These are phyloP conservation scores for Drosophila setosimentum DNA, from an alignment of 2,888 invertebrate species.

Conservation along the genomic window DNA sequence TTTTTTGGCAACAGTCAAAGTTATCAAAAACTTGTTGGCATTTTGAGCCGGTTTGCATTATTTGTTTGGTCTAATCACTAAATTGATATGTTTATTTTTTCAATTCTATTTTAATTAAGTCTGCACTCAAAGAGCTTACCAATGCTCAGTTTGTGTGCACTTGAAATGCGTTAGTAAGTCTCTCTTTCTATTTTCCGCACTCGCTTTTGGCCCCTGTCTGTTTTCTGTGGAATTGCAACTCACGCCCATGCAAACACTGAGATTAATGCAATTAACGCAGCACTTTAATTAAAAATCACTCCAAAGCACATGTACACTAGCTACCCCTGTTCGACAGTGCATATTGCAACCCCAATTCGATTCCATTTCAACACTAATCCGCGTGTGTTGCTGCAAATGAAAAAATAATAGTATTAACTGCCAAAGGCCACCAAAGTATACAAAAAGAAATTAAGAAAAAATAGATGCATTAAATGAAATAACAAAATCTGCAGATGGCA, in stretches of 20 bases:
- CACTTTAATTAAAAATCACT: constrained; percentile 77
- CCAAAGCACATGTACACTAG: constrained; percentile 22
- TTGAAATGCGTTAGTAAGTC: background rate
- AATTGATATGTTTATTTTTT: constrained; percentile 10
- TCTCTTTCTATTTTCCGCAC: background rate
- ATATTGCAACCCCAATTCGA: constrained; percentile 39
- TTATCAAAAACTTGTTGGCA: background rate
- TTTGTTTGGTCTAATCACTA: background rate
- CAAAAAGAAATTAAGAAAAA: constrained; percentile 14
- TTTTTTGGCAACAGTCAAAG: background rate
- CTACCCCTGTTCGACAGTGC: background rate
- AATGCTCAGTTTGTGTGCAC: constrained; percentile 1
- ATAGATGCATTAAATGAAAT: constrained; percentile 2
- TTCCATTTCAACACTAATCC: constrained; percentile 68
- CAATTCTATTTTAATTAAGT: background rate
- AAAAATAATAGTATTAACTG: constrained; percentile 75
- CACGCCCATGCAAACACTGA: constrained; percentile 53
- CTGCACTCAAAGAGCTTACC: background rate
- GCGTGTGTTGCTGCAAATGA: constrained; percentile 65
- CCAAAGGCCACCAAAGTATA: constrained; percentile 43
- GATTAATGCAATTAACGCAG: constrained; percentile 79
- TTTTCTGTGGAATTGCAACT: constrained; percentile 17
- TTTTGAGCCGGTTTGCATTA: background rate
- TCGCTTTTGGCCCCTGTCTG: background rate
- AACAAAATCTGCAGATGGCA: constrained; percentile 35